These are phyloP conservation scores for Scomber japonicus DNA, from an alignment of 2,113 vertebrate genomes.

Conservation along the genomic window DNA sequence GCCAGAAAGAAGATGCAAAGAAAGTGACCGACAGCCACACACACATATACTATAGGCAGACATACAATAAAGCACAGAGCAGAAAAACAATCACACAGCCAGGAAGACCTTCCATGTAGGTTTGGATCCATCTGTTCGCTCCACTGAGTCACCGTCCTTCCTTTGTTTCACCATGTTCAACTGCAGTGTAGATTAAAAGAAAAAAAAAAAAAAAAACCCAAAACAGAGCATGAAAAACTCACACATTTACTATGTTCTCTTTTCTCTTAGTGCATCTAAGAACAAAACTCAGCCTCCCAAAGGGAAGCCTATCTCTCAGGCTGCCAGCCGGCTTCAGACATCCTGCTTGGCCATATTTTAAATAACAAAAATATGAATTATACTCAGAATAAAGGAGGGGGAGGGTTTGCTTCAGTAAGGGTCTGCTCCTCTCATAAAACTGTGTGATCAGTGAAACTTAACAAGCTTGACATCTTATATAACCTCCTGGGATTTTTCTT, in stretches of 20 bases:
- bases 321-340: constrained; percentile 35
- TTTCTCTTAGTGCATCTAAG: constrained; percentile 25
- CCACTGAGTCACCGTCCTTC: constrained; percentile 83
- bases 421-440: constrained; percentile 24
- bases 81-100: constrained; percentile 69
- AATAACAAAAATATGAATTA: constrained; percentile 36
- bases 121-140: constrained; percentile 83
- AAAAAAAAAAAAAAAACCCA: neutral
- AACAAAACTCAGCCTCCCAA: constrained; percentile 44
- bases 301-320: constrained; percentile 29
- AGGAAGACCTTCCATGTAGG: constrained; percentile 87
- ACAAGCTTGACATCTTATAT: constrained; percentile 34
- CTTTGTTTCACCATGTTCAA: constrained; percentile 81
- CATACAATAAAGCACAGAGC: constrained; percentile 54
- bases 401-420: constrained; percentile 1
- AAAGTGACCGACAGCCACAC: constrained; percentile 1
- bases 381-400: neutral
- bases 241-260: constrained; percentile 34
- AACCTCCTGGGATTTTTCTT: constrained; percentile 11
- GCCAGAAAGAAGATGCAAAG: constrained; percentile 8
- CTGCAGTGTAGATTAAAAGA: constrained; percentile 72
- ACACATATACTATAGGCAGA: constrained; percentile 34
- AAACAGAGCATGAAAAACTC: constrained; percentile 29
- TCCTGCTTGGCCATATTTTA: constrained; percentile 38
- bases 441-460: constrained; percentile 36